Evolutionary conservation across 2,113 vertebrate species (phyloP).

Genomic region (Lampris incognitus): DNA sequence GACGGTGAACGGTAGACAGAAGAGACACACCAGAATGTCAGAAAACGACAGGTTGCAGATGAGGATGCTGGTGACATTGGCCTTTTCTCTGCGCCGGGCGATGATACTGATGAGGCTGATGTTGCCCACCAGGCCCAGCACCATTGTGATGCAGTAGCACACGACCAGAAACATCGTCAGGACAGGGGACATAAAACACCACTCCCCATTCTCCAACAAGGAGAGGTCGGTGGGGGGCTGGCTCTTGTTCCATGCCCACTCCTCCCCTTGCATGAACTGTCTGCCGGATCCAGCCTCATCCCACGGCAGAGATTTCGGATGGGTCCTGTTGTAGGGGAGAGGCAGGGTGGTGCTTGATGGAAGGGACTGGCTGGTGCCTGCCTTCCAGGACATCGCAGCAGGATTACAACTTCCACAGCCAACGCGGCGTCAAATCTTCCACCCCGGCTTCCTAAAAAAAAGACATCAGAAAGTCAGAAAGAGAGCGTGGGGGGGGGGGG

Average conservation of each 20-base stretch:
- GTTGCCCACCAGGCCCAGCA: constrained; percentile 91
- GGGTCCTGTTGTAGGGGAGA: constrained; percentile 44
- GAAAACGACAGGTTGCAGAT: constrained; percentile 94
- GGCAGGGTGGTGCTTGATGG: constrained; percentile 32
- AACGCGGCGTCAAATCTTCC: constrained; percentile 50
- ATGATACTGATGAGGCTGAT: constrained; percentile 89
- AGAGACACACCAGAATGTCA: constrained; percentile 90
- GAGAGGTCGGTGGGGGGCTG: constrained; percentile 66
- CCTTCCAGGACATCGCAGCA: constrained; percentile 70
- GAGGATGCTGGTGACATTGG: constrained; percentile 90
- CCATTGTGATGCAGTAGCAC: constrained; percentile 87
- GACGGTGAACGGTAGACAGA: constrained; percentile 91
- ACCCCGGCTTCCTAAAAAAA: constrained; percentile 41
- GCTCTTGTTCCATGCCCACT: constrained; percentile 49
- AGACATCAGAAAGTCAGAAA: constrained; percentile 48
- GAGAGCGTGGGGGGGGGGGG: constrained; percentile 15
- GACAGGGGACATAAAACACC: constrained; percentile 82
- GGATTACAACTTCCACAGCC: constrained; percentile 47
- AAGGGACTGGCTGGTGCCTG: constrained; percentile 52
- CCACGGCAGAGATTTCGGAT: constrained; percentile 31
- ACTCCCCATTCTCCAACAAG: constrained; percentile 76
- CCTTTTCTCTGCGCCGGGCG: constrained; percentile 86
- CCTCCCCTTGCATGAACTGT: constrained; percentile 37
- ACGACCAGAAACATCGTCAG: constrained; percentile 83
- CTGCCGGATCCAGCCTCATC: constrained; percentile 39